These are phyloP conservation scores for Mesorhabditis spiculigera DNA, from an alignment of 2,888 invertebrate genomes.

Conservation along the genomic window DNA sequence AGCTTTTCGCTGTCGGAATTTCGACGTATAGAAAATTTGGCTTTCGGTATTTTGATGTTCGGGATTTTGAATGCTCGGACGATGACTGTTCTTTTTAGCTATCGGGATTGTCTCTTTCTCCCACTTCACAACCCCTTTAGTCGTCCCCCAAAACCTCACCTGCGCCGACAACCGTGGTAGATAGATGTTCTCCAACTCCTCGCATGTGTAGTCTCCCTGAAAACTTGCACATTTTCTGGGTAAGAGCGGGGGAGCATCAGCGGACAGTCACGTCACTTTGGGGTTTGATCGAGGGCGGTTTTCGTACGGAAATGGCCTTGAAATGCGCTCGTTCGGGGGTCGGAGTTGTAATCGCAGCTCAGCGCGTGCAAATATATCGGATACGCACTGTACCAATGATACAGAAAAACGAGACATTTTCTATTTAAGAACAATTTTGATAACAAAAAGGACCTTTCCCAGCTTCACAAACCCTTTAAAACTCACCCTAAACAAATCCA, in stretches of 20 bases:
- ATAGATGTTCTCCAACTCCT: conserved; percentile 3
- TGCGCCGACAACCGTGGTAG: not conserved
- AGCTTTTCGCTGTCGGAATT: no score
- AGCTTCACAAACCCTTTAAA: no score
- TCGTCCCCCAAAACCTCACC: not conserved
- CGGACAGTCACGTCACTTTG: not conserved
- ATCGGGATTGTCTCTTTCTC: not conserved
- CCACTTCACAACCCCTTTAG: not conserved
- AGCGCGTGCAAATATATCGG: not conserved
- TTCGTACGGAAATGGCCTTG: not conserved
- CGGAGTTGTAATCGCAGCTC: not conserved
- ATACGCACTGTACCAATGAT: not conserved
- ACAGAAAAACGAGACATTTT: not conserved
- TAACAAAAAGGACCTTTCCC: no score
- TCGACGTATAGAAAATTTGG: no score
- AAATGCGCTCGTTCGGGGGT: no score
- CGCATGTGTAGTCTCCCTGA: conserved; percentile 3
- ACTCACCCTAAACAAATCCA: not conserved
- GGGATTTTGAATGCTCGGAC: not conserved
- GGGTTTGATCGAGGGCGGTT: not conserved
- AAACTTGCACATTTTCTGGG: no score
- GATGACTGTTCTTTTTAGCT: not conserved
- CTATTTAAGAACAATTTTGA: not conserved
- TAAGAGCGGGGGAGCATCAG: not conserved
- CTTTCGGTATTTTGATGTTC: no score